Base-by-base conservation (phyloP, 2,113 vertebrate species). In the Lepisosteus osseus region DNA sequence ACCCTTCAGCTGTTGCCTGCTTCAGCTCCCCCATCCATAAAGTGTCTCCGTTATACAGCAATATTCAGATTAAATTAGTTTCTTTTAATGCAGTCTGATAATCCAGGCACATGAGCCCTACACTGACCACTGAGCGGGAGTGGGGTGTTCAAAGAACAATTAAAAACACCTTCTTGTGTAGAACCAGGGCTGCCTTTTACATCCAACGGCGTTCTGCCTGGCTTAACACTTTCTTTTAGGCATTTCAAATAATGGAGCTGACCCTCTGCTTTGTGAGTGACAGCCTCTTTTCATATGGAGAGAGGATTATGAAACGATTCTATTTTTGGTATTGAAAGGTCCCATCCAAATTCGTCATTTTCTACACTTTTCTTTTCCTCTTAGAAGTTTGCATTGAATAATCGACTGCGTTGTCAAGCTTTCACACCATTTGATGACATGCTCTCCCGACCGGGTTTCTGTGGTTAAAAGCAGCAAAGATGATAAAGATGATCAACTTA, bases 31-130 rank as follows among this genome's bases (percentile, higher is more conserved):
- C 42, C 73, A 81, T 75, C 79, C 81, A 65, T 64, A 68, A 74
- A 11, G 41, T 67, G 62, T 78, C 78, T 80, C 73, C 73, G 80
- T 71, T 76, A 81, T 74, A 51, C 71, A 54, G 72, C 75, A 81
- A 82, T 86, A 69, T 87, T 86, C 79, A 76, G 82, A 82, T 87
- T 88, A 87, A 85, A 83, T 77, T 82, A 75, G 63, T 77, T 81
- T 83, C 78, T 87, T 84, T 86, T 83, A 74, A 80, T 65, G 76
- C 79, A 43, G 8, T 83, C 84, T 75, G 71, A 86, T 87, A 88
- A 86, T 85, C 83, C 82, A 29, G 76, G 78, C 79, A 86, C 84
- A 78, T 84, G 84, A 87, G 78, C 71, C 78, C 82, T 83, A 84
- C 72, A 77, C 81, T 81, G 76, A 78, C 29, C 57, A 45, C 78